phyloP scores from a whole-genome alignment of 2,888 invertebrate species.

The Torymus aiolomorphi region DNA sequence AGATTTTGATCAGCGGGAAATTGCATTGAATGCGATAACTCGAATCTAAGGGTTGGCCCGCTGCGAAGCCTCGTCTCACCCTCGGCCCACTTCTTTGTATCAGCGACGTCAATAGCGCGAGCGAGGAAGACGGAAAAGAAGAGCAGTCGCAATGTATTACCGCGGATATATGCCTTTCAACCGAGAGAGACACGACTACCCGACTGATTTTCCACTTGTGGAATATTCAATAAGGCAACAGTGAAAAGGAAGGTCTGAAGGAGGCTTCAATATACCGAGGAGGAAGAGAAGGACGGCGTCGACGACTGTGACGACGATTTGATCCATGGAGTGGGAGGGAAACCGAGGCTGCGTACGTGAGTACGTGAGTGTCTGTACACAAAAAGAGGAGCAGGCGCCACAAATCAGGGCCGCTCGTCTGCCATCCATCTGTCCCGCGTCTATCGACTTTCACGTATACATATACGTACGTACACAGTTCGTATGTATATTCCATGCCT shows the following conservation, averaged over 20 bases:
- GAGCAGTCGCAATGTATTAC: slow-evolving; percentile 47
- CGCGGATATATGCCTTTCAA: slow-evolving; percentile 65
- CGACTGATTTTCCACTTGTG: slow-evolving; percentile 73
- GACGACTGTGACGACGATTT: neutral
- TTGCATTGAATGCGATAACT: slow-evolving; percentile 70
- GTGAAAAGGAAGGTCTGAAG: slow-evolving; percentile 70
- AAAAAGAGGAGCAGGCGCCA: slow-evolving; percentile 64
- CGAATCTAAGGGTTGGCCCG: slow-evolving; percentile 60
- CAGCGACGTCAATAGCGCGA: slow-evolving; percentile 56
- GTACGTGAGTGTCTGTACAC: slow-evolving; percentile 57
- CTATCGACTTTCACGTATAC: slow-evolving; percentile 61
- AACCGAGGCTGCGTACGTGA: slow-evolving; percentile 41
- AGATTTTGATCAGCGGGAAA: slow-evolving; percentile 71
- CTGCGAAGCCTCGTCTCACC: slow-evolving; percentile 16
- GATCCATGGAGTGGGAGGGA: slow-evolving; percentile 51
- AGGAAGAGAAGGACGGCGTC: slow-evolving; percentile 43
- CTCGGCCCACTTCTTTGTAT: slow-evolving; percentile 50
- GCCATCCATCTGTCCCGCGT: slow-evolving; percentile 57
- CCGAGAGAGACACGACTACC: slow-evolving; percentile 63
- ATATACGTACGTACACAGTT: neutral
- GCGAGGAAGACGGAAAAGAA: slow-evolving; percentile 57
- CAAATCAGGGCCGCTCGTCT: slow-evolving; percentile 60
- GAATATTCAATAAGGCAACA: slow-evolving; percentile 74
- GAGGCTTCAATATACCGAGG: slow-evolving; percentile 61
- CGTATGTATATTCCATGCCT: slow-evolving; percentile 52